Base-by-base conservation (phyloP, 35 echinoderm and acorn worm species). In the Apostichopus parvimensis region DNA sequence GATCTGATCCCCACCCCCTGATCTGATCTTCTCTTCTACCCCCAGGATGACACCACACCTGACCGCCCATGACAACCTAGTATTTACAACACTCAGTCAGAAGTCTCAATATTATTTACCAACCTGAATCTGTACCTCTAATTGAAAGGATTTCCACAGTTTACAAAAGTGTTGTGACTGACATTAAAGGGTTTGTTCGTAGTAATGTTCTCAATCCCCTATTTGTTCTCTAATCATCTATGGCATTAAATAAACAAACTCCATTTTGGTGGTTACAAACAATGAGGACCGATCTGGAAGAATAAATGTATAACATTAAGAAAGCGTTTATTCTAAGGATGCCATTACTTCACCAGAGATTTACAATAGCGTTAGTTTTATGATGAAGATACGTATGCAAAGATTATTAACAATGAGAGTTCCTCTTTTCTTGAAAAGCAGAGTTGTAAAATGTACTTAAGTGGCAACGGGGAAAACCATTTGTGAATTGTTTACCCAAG, bases 301-400 rank as follows among this genome's bases (percentile, higher is more conserved):
- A 75, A 22, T 75, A 22, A 18, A 22, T 18, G 21, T 13, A 14
- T 75, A 75, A 24, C 71, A 14, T 18, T 20, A 75, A 22, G 13
- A 18, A 18, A 20, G 15, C 6, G 71, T 75, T 75, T 75, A 75
- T 75, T 75, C 71, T 75, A 75, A 75, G 21, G 21, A 75, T 75
- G 17, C 71, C 20, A 20, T 20, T 75, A 75, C 71, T 20, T 75
- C 20, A 22, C 17, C 6, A 75, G 17, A 75, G 13, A 75, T 75
- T 75, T 75, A 75, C 71, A 75, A 75, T 18, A 18, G 15, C 17
- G 18, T 75, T 75, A 75, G 71, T 75, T 75, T 75, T 75, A 75
- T 22, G 71, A 75, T 75, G 17, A 75, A 75, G 71, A 75, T 75
- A 20, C 71, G 14, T 75, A 7, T 6, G n/a, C 71, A 1, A 18